Percentiles rank a stretch among this genome's conserved stretches.
Conservation (phyloP, 2,797 vertebrate species). For the Urosaurus nigricauda region DNA sequence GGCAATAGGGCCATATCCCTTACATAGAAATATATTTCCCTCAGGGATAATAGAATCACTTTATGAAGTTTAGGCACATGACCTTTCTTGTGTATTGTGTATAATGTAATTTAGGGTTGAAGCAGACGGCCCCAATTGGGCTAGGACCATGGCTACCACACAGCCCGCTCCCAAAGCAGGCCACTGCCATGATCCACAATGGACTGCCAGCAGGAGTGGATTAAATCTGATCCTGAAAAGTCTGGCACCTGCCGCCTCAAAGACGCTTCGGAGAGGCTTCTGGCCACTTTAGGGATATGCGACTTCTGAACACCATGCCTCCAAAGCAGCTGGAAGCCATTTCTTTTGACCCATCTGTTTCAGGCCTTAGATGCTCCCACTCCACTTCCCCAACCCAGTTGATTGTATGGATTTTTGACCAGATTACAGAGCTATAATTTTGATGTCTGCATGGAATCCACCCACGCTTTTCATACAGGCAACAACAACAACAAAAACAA, state of each 20-base stretch:
- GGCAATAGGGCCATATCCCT: not conserved
- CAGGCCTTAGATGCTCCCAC: not conserved
- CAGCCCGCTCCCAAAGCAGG: no score
- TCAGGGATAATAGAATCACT: not conserved
- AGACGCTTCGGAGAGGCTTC: no score
- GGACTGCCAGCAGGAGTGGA: no score
- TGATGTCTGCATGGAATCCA: conserved; percentile 6
- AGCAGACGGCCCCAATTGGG: no score
- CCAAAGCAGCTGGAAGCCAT: no score
- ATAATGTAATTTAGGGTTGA: not conserved
- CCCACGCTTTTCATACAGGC: not conserved
- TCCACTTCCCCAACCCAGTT: not conserved
- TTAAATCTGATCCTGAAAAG: no score
- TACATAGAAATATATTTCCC: not conserved
- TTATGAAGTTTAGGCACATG: not conserved
- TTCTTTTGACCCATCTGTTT: no score
- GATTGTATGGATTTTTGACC: not conserved
- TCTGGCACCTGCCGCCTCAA: no score
- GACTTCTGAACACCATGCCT: no score
- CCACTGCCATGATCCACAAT: no score
- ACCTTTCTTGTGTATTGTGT: not conserved
- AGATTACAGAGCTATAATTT: not conserved
- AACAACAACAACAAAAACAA: not conserved
- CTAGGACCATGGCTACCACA: no score
- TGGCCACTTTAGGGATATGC: no score